Evolutionary conservation across 2,797 vertebrate species (phyloP), one percentile per base, ranked within the genome.

Genomic region (Smutsia temminckii): DNA sequence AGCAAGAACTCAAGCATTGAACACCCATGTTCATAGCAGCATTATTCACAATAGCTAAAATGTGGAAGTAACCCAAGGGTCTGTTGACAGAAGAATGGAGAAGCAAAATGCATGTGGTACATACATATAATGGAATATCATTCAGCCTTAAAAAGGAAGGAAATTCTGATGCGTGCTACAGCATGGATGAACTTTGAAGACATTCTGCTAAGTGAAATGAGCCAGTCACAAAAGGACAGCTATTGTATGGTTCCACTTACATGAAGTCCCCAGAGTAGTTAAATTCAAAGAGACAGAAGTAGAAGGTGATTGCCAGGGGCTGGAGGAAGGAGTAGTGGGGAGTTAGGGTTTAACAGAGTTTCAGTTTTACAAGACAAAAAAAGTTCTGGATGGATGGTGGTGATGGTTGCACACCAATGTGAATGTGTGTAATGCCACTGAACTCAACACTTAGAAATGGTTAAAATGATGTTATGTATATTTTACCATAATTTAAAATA

Each of bases 71-170:
- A 42, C 4, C 3, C 10, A 34, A 80, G 78, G 46, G 23, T 88
- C 79, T n/a, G 64, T 5, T 2, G 14, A 63, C n/a, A 51, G 51
- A 40, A 72, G 59, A 83, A 68, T 63, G 63, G 68, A 66, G 88
- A 77, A 80, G 53, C 32, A 92, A 85, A 87, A 55, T 18, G 27
- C 71, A 55, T 18, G 27, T 78, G 57, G 25, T 59, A 57, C 32
- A 53, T 34, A 63, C 32, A 55, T 21, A 34, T 27, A 40, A 57
- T 34, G 7, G 9, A 84, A 42, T 64, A 77, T 89, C 78, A 81
- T 66, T 93, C 81, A 42, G 72, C 46, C 79, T 78, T 69, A 63
- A 72, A 89, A 88, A 91, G 64, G 71, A 92, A 83, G n/a, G 20
- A 61, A 81, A 87, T 91, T 78, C 64, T 83, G 85, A 74, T 23